Base-by-base conservation (phyloP, 2,888 invertebrate genomes). In the Cheiracanthium punctorium region DNA sequence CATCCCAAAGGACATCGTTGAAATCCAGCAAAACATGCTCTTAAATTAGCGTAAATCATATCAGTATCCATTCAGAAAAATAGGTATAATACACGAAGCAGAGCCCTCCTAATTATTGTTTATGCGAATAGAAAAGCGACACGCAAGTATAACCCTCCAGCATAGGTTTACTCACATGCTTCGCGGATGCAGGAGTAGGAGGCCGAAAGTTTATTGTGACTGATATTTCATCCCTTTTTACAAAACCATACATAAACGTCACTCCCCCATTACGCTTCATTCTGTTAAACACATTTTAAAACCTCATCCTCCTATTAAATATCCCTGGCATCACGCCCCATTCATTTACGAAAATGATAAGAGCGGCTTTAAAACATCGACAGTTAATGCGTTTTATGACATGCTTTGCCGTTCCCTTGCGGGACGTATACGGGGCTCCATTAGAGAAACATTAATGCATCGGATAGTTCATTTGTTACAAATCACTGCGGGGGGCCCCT, bases 321-420 rank as follows among this genome's bases (percentile, higher is more conserved):
- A 58, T 12, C 24, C 1, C 58, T 58, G 1, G 24, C 58, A 58
- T 58, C 58, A 58, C 58, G 58, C 58, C 58, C 58, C 58, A 17
- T 58, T 58, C 58, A 58, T 58, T 58, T 58, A 58, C 24, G 58
- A 58, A 58, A 58, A 58, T 58, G 58, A 58, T 58, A 58, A 58
- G 24, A 58, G 58, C 58, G 58, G 58, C 58, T 24, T 58, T 58
- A 58, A n/a, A 58, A 58, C 58, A 58, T 58, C 58, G 58, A 24
- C 58, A 58, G 20, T 58, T n/a, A 58, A 58, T 58, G 58, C 58
- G 12, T 58, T 58, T 58, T 58, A 58, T 58, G 58, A 58, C 58
- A 24, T 58, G 20, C 58, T 12, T n/a, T 48, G 43, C 43, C 2
- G n/a, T 48, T 48, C 43, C 43, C 43, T 48, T 10, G 43, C 24